Conservation (phyloP, 2,113 vertebrate genomes). For the Uria aalge region DNA sequence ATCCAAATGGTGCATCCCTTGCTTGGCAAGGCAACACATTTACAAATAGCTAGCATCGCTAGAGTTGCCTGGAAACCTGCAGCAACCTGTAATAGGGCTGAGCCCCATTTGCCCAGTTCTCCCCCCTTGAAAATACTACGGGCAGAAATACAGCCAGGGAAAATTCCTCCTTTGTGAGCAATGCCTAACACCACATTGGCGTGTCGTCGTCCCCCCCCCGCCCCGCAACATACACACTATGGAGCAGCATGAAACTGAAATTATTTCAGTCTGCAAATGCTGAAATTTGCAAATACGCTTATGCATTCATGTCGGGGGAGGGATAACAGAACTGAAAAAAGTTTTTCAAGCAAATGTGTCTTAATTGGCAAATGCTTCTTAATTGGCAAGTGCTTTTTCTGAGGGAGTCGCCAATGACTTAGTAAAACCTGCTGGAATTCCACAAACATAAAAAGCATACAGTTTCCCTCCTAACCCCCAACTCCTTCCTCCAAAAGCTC, state of each 20-base stretch:
- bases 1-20: fast-evolving
- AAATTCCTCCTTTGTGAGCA: background rate
- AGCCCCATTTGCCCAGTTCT: background rate
- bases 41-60: background rate
- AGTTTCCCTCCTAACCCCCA: background rate
- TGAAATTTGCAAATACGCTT: background rate
- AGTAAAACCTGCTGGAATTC: background rate
- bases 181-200: background rate
- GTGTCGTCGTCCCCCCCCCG: too few relatives aligned
- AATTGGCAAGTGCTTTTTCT: background rate
- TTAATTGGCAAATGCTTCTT: background rate
- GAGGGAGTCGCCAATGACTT: background rate
- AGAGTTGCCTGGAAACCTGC: background rate
- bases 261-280: background rate
- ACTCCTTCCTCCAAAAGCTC: background rate
- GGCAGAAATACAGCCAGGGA: background rate
- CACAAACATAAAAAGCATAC: background rate
- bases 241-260: background rate
- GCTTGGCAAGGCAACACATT: background rate
- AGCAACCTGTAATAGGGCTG: background rate
- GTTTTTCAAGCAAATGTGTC: background rate
- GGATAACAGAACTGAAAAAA: background rate
- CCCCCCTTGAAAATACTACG: background rate
- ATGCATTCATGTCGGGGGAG: background rate
- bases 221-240: background rate